Evolutionary conservation across 1,140 invertebrate genomes (phyloP), one percentile per base, ranked within the genome.

Genomic region (Brachionus paranguensis): DNA sequence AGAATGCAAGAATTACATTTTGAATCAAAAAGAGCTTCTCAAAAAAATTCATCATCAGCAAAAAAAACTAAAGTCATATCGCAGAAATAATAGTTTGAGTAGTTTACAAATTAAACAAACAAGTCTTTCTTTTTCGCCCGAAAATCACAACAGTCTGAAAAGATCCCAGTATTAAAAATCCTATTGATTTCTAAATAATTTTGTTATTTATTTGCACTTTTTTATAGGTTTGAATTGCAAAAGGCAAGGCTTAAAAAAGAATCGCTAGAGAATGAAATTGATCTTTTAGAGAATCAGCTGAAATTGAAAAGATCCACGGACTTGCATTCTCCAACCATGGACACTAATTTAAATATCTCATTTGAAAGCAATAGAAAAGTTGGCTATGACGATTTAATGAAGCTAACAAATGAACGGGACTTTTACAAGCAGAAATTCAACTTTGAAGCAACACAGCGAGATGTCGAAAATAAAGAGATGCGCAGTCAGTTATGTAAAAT

Each of bases 41-140:
- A 47, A 45, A 43, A 81, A 81, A 47, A 81, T 81, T 10, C 78
- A 81, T 64, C 78, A 81, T 17, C 78, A 81, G 17, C 50, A 81
- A 60, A 81, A 81, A 68, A 60, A 45, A n/a, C 37, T 60, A 27
- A 81, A 64, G 20, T 55, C 6, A 45, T 81, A 68, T 47, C 50
- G 33, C 3, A 27, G 53, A 37, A 81, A 79, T 55, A 53, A 50
- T 14, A 79, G 55, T 29, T 33, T 64, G 10, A 53, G 20, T 43
- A 24, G 24, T 20, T 53, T 79, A 17, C 24, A 29, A 12, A 17
- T 50, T 8, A 55, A 55, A 14, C 10, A 45, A 55, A 11, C 14
- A 37, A 17, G 14, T 33, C 11, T 33, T 27, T 24, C 17, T 79
- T 10, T 41, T 53, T 79, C 45, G 20, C 20, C 45, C 29, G 29